Percentiles rank a stretch among this genome's conserved stretches.
Conservation (phyloP, 2,888 invertebrate genomes). For the Amorpha juglandis region DNA sequence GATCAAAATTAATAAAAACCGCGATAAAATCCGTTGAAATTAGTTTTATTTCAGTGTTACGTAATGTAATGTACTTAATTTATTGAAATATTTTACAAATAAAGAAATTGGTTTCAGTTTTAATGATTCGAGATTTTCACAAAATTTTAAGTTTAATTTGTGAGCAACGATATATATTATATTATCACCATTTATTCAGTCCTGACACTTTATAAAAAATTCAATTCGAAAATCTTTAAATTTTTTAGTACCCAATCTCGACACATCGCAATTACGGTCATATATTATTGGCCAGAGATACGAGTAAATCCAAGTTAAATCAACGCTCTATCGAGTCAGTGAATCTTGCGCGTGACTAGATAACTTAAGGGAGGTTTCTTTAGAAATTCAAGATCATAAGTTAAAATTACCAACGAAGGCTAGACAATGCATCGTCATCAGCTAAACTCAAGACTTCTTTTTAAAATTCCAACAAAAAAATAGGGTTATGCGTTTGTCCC, state of each 20-base stretch:
- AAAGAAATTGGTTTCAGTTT: background rate
- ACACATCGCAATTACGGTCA: constrained; percentile 6
- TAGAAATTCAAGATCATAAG: background rate
- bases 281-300: constrained; percentile 38
- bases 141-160: background rate
- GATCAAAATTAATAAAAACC: too few relatives aligned
- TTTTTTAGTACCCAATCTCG: constrained; percentile 1
- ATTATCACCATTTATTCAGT: background rate
- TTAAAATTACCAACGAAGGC: background rate
- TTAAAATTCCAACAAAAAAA: too few relatives aligned
- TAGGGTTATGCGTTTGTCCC: too few relatives aligned
- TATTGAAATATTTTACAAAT: too few relatives aligned
- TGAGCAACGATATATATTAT: background rate
- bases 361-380: constrained; percentile 20
- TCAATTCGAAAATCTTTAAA: background rate
- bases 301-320: constrained; percentile 32
- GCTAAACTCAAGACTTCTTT: too few relatives aligned
- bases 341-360: constrained; percentile 42
- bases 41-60: too few relatives aligned
- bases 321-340: constrained; percentile 32
- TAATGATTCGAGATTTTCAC: background rate
- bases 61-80: too few relatives aligned
- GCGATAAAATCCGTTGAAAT: too few relatives aligned
- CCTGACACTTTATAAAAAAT: background rate
- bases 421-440: background rate